A percentile compares a stretch with the other conserved stretches of the same genome.
Conservation (phyloP, 2,113 vertebrate species). For the Aspiorhynchus laticeps region DNA sequence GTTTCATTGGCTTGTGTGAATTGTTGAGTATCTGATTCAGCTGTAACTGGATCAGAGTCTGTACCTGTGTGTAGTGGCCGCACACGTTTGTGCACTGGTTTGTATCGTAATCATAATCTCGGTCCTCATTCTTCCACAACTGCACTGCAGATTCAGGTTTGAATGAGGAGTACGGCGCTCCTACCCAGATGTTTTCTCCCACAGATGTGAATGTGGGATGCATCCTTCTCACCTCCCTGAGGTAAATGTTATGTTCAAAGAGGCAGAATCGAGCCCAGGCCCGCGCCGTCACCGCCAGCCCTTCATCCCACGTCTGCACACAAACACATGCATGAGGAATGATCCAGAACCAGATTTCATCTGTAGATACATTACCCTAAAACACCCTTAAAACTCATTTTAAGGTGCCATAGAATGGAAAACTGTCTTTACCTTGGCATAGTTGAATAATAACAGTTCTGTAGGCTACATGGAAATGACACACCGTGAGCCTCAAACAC, state of each 20-base stretch:
- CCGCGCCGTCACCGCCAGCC: conserved; percentile 63
- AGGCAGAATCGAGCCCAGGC: conserved; percentile 60
- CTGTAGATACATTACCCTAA: too few species aligned
- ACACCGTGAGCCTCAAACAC: too few species aligned
- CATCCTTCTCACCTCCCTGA: not conserved
- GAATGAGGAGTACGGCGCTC: not conserved
- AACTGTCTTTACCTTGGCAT: too few species aligned
- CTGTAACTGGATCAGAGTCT: not conserved
- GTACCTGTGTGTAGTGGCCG: conserved; percentile 74
- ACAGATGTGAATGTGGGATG: conserved; percentile 64
- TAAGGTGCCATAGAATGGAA: too few species aligned
- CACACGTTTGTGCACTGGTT: not conserved
- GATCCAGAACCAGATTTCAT: too few species aligned
- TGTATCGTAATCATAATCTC: not conserved
- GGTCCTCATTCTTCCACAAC: conserved; percentile 52
- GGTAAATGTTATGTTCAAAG: conserved; percentile 63
- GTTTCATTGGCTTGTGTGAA: not conserved
- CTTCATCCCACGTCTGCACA: conserved; percentile 70
- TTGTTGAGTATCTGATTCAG: not conserved
- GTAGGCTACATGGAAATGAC: too few species aligned
- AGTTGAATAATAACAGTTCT: too few species aligned
- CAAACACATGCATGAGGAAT: not conserved
- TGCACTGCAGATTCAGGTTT: not conserved
- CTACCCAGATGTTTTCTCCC: conserved; percentile 73
- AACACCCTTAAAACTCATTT: too few species aligned